Conservation (phyloP, 2,797 vertebrate genomes). For the Pogoniulus pusillus region DNA sequence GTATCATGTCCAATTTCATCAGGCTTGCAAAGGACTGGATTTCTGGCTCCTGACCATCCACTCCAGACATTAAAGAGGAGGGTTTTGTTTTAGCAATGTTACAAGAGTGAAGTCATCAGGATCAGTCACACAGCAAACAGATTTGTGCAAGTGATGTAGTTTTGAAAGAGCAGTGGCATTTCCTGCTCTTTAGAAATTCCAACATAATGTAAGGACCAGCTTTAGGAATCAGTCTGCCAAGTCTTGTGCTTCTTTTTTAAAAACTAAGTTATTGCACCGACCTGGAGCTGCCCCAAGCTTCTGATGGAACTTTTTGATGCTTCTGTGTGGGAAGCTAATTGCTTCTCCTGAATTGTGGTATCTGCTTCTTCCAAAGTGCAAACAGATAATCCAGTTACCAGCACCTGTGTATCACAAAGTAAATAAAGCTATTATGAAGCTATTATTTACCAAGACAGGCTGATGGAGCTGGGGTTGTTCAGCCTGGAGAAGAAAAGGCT, state of each 20-base stretch:
- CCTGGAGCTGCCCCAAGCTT: background rate
- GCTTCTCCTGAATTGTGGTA: background rate
- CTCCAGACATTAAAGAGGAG: background rate
- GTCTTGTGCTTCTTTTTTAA: background rate
- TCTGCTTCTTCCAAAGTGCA: background rate
- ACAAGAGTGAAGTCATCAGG: background rate
- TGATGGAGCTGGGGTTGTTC: no score
- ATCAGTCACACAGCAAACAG: background rate
- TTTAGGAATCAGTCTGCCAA: background rate
- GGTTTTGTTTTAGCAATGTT: background rate
- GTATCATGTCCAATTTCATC: background rate
- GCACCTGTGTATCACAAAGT: background rate
- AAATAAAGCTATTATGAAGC: background rate
- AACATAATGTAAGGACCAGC: background rate
- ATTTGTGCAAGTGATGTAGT: accelerated
- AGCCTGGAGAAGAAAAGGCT: no score
- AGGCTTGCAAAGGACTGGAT: background rate
- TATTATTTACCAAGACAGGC: no score
- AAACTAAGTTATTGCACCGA: background rate
- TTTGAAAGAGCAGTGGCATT: background rate
- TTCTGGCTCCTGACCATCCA: background rate
- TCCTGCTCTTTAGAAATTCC: background rate
- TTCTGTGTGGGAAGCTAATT: background rate
- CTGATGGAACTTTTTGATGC: background rate
- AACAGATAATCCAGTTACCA: background rate